Evolutionary conservation across 2,113 vertebrate species (phyloP).

Genomic region (Atractosteus spatula): DNA sequence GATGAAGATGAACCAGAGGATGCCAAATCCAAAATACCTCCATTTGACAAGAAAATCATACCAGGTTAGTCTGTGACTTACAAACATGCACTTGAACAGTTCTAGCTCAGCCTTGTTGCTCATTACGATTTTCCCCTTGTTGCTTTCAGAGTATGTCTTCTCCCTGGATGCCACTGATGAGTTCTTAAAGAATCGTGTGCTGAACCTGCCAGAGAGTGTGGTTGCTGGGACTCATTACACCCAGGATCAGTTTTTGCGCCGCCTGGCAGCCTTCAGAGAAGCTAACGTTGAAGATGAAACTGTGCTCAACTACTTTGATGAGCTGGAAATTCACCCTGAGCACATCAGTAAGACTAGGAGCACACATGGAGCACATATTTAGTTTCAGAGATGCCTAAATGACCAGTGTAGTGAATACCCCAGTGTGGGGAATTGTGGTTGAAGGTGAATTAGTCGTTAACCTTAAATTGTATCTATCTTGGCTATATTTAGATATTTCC

Average conservation of each 20-base stretch:
- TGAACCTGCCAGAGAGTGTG: conserved; percentile 75
- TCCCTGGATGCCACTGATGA: conserved; percentile 75
- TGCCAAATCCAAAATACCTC: conserved; percentile 38
- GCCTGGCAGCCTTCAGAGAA: conserved; percentile 67
- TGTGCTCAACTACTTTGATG: conserved; percentile 80
- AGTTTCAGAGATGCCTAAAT: no score
- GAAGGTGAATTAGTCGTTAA: no score
- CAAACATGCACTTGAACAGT: no score
- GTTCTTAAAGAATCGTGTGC: conserved; percentile 81
- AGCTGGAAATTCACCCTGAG: conserved; percentile 70
- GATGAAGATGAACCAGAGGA: conserved; percentile 67
- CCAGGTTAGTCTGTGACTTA: conserved; percentile 70
- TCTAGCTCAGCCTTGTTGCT: background rate
- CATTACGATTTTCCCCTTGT: conserved; percentile 8
- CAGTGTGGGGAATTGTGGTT: no score
- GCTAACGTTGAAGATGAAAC: conserved; percentile 66
- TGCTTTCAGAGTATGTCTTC: conserved; percentile 75
- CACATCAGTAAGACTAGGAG: conserved; percentile 68
- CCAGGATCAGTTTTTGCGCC: conserved; percentile 68
- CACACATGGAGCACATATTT: no score
- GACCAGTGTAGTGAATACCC: no score
- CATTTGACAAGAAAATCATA: conserved; percentile 63
- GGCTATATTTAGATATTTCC: conserved; percentile 66
- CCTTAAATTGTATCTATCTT: background rate
- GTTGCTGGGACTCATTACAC: conserved; percentile 72